Percentiles rank a stretch among this genome's conserved stretches.
These are phyloP conservation scores for Cochlearius cochlearius DNA, from an alignment of 2,113 vertebrate genomes.

Conservation along the genomic window DNA sequence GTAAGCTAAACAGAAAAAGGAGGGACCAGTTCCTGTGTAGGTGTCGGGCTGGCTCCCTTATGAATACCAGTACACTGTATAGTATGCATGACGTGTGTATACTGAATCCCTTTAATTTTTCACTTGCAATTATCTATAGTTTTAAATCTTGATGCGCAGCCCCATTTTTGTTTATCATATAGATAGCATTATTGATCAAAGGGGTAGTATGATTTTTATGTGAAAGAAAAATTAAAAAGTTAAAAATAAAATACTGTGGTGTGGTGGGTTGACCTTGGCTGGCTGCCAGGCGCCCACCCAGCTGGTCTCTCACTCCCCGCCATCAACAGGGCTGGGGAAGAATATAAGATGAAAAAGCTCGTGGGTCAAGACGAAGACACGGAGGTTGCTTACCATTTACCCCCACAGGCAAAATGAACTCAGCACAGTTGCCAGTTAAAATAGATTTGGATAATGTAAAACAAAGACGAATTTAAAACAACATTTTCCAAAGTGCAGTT, in stretches of 20 bases:
- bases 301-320: neutral
- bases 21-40: neutral
- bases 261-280: neutral
- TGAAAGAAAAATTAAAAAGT: neutral
- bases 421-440: neutral
- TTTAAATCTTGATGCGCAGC: neutral
- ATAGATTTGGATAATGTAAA: neutral
- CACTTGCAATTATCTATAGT: neutral
- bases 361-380: rapidly evolving
- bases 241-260: neutral
- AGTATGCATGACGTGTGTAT: rapidly evolving
- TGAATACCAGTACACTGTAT: neutral
- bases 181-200: neutral
- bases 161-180: neutral
- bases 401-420: neutral
- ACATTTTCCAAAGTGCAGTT: neutral
- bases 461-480: neutral
- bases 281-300: neutral
- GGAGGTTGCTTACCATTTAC: neutral
- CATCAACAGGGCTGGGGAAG: neutral
- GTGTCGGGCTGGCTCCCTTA: neutral
- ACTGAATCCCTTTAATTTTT: neutral
- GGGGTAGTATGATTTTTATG: neutral
- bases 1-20: neutral
- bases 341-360: neutral